Conservation (phyloP, 2,113 vertebrate species). For the Chascanopsetta lugubris region DNA sequence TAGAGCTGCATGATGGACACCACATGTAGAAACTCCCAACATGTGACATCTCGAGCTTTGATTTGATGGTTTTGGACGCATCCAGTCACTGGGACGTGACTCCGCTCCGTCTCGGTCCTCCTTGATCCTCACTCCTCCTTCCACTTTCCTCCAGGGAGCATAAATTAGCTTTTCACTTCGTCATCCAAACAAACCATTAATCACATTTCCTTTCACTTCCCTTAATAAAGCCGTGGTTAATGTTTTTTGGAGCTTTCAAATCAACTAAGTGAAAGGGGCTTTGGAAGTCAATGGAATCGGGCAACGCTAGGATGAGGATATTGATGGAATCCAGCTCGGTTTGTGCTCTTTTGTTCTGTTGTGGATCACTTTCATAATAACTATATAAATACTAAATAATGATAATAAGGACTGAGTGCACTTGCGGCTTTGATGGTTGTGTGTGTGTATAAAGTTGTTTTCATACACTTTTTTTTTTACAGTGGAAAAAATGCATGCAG, state of each 20-base stretch:
- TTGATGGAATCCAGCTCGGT: slow-evolving; percentile 24
- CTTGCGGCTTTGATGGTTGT: neutral
- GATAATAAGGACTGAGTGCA: no score
- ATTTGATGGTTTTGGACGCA: neutral
- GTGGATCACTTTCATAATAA: slow-evolving; percentile 7
- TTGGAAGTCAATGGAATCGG: slow-evolving; percentile 54
- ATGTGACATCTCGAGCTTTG: neutral
- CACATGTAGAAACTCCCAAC: neutral
- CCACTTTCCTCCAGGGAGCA: neutral
- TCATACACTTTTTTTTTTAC: no score
- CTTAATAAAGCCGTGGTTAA: slow-evolving; percentile 45
- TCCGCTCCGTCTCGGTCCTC: slow-evolving; percentile 6
- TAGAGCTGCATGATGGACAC: neutral
- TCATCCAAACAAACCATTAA: slow-evolving; percentile 45
- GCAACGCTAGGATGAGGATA: slow-evolving; percentile 23
- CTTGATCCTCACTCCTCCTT: slow-evolving; percentile 2
- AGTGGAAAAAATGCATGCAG: no score
- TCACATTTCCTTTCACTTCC: slow-evolving; percentile 59
- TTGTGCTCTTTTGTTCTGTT: slow-evolving; percentile 8
- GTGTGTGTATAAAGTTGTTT: neutral
- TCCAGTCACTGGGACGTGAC: neutral
- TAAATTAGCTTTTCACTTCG: slow-evolving; percentile 22
- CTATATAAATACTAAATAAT: no score
- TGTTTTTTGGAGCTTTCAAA: slow-evolving; percentile 45
- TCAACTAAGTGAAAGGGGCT: slow-evolving; percentile 43